Evolutionary conservation across 2,888 invertebrate genomes (phyloP).

Genomic region (Silvanus unidentatus): DNA sequence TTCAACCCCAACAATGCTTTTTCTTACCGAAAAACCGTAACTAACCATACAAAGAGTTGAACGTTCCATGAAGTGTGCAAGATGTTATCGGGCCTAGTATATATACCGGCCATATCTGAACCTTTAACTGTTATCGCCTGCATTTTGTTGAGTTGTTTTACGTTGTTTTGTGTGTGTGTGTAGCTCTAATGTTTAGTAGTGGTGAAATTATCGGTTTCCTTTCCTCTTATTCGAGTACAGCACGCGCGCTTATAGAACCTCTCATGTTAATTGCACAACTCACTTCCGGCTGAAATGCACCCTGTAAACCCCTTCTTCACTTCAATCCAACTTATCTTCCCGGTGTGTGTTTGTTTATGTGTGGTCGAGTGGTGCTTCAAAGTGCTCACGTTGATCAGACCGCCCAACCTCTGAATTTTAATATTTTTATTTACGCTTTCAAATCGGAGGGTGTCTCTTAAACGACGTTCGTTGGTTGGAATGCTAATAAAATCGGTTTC

Average conservation of each 20-base stretch:
- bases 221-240: slow-evolving; percentile 2
- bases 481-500: no score
- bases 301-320: neutral
- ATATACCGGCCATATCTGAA: neutral
- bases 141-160: neutral
- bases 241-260: slow-evolving; percentile 12
- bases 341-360: neutral
- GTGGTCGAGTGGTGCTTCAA: slow-evolving; percentile 8
- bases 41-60: no score
- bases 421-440: no score
- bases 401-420: no score
- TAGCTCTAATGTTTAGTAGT: no score
- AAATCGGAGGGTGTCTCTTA: no score
- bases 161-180: no score
- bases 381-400: slow-evolving; percentile 1
- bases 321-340: no score
- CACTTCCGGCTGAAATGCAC: slow-evolving; percentile 13
- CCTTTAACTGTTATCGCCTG: neutral
- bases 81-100: neutral
- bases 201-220: neutral
- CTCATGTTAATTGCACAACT: slow-evolving; percentile 18
- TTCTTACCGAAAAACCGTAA: no score
- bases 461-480: no score
- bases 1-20: no score
- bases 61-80: no score